Evolutionary conservation across 2,888 invertebrate species (phyloP).

Genomic region (Ischnura elegans): DNA sequence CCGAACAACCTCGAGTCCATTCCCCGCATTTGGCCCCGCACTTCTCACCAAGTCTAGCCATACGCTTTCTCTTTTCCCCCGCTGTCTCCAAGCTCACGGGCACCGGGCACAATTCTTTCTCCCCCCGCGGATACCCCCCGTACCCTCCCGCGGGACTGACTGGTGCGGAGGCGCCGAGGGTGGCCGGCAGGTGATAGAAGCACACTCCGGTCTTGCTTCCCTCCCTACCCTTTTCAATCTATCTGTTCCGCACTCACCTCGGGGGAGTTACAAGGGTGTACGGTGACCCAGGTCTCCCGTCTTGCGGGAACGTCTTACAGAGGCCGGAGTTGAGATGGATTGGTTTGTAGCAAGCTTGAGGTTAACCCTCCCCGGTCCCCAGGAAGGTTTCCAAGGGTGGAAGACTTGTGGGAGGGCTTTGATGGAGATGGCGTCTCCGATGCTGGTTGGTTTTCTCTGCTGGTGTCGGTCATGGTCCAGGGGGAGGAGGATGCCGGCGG

Average conservation of each 20-base stretch:
- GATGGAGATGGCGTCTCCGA: conserved; percentile 45
- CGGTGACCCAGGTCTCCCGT: conserved; percentile 19
- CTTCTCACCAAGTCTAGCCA: not conserved
- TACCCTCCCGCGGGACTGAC: not conserved
- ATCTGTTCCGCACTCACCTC: conserved; percentile 16
- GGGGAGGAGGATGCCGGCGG: not conserved
- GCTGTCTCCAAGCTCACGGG: not conserved
- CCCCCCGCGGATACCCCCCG: not conserved
- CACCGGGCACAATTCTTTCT: not conserved
- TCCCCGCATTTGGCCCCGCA: not conserved
- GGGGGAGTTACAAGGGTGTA: conserved; percentile 7
- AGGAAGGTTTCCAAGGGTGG: not conserved
- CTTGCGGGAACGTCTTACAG: not conserved
- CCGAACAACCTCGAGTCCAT: not conserved
- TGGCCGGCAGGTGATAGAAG: not conserved
- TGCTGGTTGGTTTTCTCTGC: not conserved
- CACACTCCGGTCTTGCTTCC: not conserved
- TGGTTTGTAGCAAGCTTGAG: not conserved
- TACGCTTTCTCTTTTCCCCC: not conserved
- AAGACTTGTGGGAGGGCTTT: not conserved
- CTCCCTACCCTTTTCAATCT: conserved; percentile 55
- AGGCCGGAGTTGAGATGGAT: conserved; percentile 12
- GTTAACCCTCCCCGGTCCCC: not conserved
- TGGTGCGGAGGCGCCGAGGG: not conserved
- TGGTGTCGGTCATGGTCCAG: not conserved